These are phyloP conservation scores for Cremastinae sp. DNA, from an alignment of 2,888 invertebrate species.

Conservation along the genomic window DNA sequence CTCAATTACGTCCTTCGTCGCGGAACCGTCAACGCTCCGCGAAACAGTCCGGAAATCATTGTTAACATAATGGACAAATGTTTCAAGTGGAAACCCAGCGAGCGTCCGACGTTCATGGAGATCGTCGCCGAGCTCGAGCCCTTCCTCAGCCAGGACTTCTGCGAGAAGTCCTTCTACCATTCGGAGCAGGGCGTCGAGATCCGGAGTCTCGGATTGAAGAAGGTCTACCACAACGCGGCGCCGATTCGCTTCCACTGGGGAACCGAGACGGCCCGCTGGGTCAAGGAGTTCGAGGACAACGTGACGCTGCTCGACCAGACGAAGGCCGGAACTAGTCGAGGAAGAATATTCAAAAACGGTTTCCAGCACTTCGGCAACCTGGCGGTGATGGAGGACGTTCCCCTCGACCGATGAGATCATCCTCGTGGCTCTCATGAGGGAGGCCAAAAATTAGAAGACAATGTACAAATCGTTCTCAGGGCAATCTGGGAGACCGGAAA, in stretches of 20 bases:
- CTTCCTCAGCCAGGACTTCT: conserved; percentile 83
- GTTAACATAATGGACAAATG: conserved; percentile 86
- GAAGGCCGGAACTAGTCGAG: conserved; percentile 72
- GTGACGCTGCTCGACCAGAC: conserved; percentile 74
- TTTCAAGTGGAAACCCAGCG: conserved; percentile 85
- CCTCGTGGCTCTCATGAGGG: neutral
- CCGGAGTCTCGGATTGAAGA: conserved; percentile 71
- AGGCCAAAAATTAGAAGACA: conserved; percentile 2
- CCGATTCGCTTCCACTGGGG: conserved; percentile 75
- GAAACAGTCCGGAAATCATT: conserved; percentile 85
- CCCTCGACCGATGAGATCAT: conserved; percentile 71
- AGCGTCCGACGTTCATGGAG: conserved; percentile 85
- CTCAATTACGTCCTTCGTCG: conserved; percentile 83
- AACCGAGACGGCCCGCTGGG: conserved; percentile 75
- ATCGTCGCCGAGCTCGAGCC: conserved; percentile 83
- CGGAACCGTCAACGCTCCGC: conserved; percentile 84
- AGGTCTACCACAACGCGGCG: conserved; percentile 73
- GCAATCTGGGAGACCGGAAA: conserved; percentile 44
- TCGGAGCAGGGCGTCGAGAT: conserved; percentile 72
- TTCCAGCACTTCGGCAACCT: conserved; percentile 79
- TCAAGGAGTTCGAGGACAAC: conserved; percentile 75
- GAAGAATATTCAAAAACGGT: conserved; percentile 80
- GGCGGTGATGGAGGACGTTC: conserved; percentile 70
- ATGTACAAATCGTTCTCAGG: conserved; percentile 61
- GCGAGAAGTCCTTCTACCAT: conserved; percentile 83